Evolutionary conservation across 2,888 invertebrate genomes (phyloP).

Genomic region (Anorthoa munda): DNA sequence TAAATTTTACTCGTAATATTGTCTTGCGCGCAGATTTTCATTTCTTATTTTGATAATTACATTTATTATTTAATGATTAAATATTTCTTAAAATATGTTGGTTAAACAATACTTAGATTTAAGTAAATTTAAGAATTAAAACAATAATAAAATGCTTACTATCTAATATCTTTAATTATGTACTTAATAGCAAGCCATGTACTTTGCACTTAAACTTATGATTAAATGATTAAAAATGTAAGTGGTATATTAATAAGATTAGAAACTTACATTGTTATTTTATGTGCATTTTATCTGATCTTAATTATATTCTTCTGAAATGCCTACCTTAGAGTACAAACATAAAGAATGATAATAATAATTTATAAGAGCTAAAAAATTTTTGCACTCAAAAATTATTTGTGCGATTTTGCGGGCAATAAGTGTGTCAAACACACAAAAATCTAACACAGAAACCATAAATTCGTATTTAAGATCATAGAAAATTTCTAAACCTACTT

Average conservation of each 20-base stretch:
- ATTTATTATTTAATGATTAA: constrained; percentile 61
- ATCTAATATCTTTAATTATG: constrained; percentile 32
- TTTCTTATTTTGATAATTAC: constrained; percentile 63
- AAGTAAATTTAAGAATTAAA: constrained; percentile 50
- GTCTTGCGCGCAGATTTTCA: constrained; percentile 80
- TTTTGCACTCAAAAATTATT: constrained; percentile 9
- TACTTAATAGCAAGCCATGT: constrained; percentile 70
- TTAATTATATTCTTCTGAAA: constrained; percentile 35
- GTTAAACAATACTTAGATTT: constrained; percentile 54
- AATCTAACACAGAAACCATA: not conserved
- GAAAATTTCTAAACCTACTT: not conserved
- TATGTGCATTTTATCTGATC: constrained; percentile 28
- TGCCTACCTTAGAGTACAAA: constrained; percentile 46
- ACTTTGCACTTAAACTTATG: constrained; percentile 56
- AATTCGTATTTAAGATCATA: not conserved
- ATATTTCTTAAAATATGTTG: constrained; percentile 55
- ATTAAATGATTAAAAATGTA: constrained; percentile 43
- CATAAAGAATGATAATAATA: constrained; percentile 8
- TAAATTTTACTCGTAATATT: constrained; percentile 75
- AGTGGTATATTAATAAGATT: constrained; percentile 51
- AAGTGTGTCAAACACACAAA: constrained; percentile 14
- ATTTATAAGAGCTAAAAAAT: constrained; percentile 3
- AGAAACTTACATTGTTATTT: constrained; percentile 30
- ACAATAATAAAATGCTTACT: constrained; percentile 48
- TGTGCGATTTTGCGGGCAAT: constrained; percentile 40